Conservation (phyloP, 2,113 vertebrate species). For the Psittacus erithacus region DNA sequence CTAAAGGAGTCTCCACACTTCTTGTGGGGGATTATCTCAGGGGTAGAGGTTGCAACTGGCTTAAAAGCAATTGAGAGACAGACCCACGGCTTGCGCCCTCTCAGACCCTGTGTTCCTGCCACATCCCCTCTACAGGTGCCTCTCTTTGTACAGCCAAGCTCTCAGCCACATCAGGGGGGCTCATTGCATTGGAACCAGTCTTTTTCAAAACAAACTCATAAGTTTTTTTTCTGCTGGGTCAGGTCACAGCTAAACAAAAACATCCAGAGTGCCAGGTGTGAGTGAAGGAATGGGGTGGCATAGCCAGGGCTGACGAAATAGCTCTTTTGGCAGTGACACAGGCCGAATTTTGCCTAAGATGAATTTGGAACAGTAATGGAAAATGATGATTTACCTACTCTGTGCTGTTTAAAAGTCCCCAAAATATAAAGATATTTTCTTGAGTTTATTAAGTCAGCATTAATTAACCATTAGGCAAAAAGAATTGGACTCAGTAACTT, state of each 20-base stretch:
- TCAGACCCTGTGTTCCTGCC: background rate
- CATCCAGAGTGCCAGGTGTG: background rate
- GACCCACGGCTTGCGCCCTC: rapidly evolving
- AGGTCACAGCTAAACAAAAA: background rate
- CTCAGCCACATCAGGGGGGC: background rate
- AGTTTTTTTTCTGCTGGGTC: background rate
- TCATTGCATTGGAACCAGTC: rapidly evolving
- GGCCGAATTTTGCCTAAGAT: background rate
- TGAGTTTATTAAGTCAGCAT: background rate
- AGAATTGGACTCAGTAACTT: background rate
- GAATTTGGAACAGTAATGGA: background rate
- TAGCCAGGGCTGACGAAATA: background rate
- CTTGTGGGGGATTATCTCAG: background rate
- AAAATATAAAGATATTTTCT: background rate
- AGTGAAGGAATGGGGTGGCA: background rate
- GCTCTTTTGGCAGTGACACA: background rate
- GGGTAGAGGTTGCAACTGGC: rapidly evolving
- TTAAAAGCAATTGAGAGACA: background rate
- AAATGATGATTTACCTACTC: background rate
- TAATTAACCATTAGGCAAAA: background rate
- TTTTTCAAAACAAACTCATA: background rate
- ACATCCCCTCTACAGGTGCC: background rate
- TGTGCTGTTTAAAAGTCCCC: background rate
- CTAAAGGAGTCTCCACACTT: background rate
- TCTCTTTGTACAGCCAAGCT: background rate